Conservation (phyloP, 2,113 vertebrate genomes). For the Indicator maculatus region DNA sequence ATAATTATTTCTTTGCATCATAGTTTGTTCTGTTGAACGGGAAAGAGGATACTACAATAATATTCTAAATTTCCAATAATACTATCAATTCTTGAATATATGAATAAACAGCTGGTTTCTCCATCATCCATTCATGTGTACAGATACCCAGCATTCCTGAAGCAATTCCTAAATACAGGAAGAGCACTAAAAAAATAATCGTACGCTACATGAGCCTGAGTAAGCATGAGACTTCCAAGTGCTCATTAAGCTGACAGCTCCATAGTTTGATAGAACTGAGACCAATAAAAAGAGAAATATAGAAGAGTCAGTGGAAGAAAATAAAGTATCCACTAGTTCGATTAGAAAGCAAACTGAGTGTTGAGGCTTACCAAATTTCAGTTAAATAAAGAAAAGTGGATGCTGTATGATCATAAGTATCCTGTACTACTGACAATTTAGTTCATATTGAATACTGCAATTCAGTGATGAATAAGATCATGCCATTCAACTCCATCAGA, state of each 20-base stretch:
- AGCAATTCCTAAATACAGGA: background rate
- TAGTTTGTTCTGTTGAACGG: background rate
- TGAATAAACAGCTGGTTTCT: background rate
- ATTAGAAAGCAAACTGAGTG: background rate
- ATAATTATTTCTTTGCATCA: background rate
- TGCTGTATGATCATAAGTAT: background rate
- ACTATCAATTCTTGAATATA: background rate
- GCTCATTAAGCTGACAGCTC: background rate
- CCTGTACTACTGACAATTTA: background rate
- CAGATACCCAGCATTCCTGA: rapidly evolving
- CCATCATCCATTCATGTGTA: background rate
- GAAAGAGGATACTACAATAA: background rate
- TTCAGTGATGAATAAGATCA: background rate
- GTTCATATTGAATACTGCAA: background rate
- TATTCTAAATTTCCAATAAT: background rate
- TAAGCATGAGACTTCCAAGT: background rate
- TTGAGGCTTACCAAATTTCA: background rate
- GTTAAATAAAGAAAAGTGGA: background rate
- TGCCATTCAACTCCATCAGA: background rate
- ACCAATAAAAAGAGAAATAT: background rate
- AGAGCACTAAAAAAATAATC: background rate
- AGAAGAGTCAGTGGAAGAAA: background rate
- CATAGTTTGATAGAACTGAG: background rate
- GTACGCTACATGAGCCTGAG: background rate
- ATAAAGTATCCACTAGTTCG: background rate